phyloP scores from a whole-genome alignment of 2,888 invertebrate genomes.

The Lithophane socia region DNA sequence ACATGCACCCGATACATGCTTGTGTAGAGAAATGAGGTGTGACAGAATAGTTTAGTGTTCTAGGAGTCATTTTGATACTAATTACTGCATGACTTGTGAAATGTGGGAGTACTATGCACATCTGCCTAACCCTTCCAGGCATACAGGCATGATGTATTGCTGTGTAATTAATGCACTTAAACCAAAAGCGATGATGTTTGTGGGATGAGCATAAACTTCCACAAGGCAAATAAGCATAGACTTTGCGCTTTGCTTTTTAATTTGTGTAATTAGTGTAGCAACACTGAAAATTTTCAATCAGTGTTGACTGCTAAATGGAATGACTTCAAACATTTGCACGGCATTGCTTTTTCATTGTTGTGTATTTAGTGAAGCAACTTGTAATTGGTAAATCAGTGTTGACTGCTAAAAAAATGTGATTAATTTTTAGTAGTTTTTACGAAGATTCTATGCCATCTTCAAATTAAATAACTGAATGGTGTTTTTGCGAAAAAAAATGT shows the following conservation, averaged over 20 bases:
- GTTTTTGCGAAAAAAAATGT: not conserved
- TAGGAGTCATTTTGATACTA: conserved; percentile 5
- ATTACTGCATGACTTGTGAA: not conserved
- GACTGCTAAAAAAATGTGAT: not conserved
- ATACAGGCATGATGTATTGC: conserved; percentile 5
- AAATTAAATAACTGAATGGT: not conserved
- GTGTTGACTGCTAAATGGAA: not conserved
- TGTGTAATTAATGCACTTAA: conserved; percentile 1
- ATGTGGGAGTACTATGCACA: not conserved
- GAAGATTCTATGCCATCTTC: not conserved
- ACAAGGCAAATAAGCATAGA: conserved; percentile 1
- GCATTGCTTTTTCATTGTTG: not conserved
- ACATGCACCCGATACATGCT: conserved; percentile 63
- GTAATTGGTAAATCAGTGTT: not conserved
- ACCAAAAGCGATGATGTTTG: not conserved
- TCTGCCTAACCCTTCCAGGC: not conserved
- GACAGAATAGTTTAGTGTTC: not conserved
- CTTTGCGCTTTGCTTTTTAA: not conserved
- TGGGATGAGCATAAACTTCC: not conserved
- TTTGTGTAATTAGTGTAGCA: not conserved
- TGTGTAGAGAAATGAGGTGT: conserved; percentile 9
- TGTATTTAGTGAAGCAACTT: not conserved
- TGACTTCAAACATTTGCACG: not conserved
- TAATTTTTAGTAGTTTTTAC: not conserved
- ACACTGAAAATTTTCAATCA: not conserved